Evolutionary conservation across 2,888 invertebrate genomes (phyloP).

Genomic region (Hemistola chrysoprasaria): DNA sequence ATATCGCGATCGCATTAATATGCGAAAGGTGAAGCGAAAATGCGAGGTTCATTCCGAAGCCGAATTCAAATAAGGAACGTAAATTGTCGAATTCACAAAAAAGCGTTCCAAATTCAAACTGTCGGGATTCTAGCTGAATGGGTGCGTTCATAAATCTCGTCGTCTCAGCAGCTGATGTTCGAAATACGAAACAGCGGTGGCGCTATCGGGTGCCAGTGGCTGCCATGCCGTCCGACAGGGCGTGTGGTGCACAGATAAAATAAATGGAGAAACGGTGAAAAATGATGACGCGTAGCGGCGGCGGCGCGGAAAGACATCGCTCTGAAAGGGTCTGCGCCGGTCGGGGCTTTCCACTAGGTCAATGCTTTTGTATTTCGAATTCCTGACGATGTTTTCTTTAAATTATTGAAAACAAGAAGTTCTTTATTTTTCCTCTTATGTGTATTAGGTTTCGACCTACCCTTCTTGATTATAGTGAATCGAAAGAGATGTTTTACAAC

Average conservation of each 20-base stretch:
- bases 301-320: constrained; percentile 68
- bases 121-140: constrained; percentile 68
- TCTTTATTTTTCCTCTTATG: too few species aligned
- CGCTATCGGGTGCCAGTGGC: constrained; percentile 53
- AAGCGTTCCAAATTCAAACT: constrained; percentile 61
- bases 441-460: too few species aligned
- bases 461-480: background rate
- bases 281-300: constrained; percentile 67
- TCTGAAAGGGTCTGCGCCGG: constrained; percentile 46
- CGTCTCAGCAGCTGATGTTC: constrained; percentile 76
- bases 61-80: constrained; percentile 23
- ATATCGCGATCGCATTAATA: constrained; percentile 10
- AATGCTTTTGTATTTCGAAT: constrained; percentile 26
- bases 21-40: constrained; percentile 20
- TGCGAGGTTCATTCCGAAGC: constrained; percentile 14
- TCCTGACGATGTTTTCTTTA: constrained; percentile 12
- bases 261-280: constrained; percentile 79
- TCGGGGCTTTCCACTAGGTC: constrained; percentile 57
- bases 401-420: background rate
- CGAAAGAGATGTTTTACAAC: too few species aligned
- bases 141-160: constrained; percentile 73
- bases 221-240: constrained; percentile 53
- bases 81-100: constrained; percentile 42
- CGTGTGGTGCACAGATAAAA: constrained; percentile 79
- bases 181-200: constrained; percentile 60